A percentile compares a stretch with the other conserved stretches of the same genome.
Conservation (phyloP, 2,797 vertebrate genomes). For the Urosaurus nigricauda region DNA sequence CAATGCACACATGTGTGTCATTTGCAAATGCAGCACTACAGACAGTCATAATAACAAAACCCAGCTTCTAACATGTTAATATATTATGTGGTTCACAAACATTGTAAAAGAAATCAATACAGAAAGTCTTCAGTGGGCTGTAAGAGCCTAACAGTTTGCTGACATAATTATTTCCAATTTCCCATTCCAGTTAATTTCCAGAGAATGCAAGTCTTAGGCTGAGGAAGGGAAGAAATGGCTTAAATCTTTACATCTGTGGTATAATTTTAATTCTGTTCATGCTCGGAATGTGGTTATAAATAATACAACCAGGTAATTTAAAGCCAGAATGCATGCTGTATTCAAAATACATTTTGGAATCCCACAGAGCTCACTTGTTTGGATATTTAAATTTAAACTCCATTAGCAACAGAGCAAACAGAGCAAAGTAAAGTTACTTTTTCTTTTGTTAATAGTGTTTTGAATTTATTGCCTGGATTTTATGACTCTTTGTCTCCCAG, state of each 20-base stretch:
- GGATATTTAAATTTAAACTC: neutral
- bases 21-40: constrained; percentile 46
- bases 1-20: constrained; percentile 44
- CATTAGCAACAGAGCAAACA: too few relatives aligned
- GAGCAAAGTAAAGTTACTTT: too few relatives aligned
- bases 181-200: constrained; percentile 61
- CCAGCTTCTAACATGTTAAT: constrained; percentile 42
- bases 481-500: too few relatives aligned
- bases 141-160: constrained; percentile 66
- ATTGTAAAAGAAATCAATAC: constrained; percentile 66
- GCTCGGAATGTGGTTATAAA: constrained; percentile 19
- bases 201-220: constrained; percentile 38
- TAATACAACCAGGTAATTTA: neutral
- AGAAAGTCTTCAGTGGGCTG: constrained; percentile 65
- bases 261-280: constrained; percentile 31
- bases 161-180: constrained; percentile 64
- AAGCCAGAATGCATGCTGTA: neutral
- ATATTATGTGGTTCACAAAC: constrained; percentile 45
- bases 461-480: too few relatives aligned
- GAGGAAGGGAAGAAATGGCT: constrained; percentile 49
- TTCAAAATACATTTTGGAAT: neutral
- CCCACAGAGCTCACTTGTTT: neutral
- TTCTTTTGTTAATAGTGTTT: too few relatives aligned
- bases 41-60: constrained; percentile 60
- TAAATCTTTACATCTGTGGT: constrained; percentile 46